phyloP scores from a whole-genome alignment of 2,888 invertebrate species.

The Mactromeris polynyma region DNA sequence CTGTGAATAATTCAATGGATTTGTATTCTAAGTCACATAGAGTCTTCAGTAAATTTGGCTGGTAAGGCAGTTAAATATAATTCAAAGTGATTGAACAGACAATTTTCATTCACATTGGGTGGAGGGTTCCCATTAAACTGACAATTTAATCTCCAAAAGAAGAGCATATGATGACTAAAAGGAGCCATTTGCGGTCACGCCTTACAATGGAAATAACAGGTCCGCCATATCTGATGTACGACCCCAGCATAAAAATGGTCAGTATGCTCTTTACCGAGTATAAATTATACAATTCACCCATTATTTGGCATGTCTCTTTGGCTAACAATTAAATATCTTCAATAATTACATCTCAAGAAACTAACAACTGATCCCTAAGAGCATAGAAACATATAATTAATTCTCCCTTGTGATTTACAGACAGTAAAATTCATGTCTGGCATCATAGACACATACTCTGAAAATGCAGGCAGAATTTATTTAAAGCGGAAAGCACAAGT shows the following conservation, averaged over 20 bases:
- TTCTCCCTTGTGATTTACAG: slow-evolving; percentile 9
- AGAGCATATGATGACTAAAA: not conserved
- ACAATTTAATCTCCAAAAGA: slow-evolving; percentile 36
- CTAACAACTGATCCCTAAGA: slow-evolving; percentile 36
- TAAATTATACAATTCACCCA: slow-evolving; percentile 42
- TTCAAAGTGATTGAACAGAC: slow-evolving; percentile 12
- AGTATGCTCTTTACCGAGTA: not conserved
- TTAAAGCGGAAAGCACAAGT: not conserved
- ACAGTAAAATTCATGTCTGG: slow-evolving; percentile 17
- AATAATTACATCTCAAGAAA: slow-evolving; percentile 30
- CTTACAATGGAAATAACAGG: slow-evolving; percentile 35
- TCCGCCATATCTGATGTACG: not conserved
- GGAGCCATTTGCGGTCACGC: slow-evolving; percentile 25
- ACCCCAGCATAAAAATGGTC: slow-evolving; percentile 27
- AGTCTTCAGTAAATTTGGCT: slow-evolving; percentile 1
- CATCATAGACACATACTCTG: not conserved
- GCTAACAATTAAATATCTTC: slow-evolving; percentile 34
- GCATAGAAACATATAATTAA: slow-evolving; percentile 21
- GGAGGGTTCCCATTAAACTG: slow-evolving; percentile 19
- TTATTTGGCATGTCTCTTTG: slow-evolving; percentile 36
- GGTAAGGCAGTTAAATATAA: slow-evolving; percentile 21
- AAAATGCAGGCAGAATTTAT: not conserved
- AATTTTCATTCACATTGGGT: slow-evolving; percentile 8
- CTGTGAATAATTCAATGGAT: not conserved
- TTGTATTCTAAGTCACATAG: slow-evolving; percentile 10